Conservation (phyloP, 1,140 invertebrate species). For the Penaeus vannamei region DNA sequence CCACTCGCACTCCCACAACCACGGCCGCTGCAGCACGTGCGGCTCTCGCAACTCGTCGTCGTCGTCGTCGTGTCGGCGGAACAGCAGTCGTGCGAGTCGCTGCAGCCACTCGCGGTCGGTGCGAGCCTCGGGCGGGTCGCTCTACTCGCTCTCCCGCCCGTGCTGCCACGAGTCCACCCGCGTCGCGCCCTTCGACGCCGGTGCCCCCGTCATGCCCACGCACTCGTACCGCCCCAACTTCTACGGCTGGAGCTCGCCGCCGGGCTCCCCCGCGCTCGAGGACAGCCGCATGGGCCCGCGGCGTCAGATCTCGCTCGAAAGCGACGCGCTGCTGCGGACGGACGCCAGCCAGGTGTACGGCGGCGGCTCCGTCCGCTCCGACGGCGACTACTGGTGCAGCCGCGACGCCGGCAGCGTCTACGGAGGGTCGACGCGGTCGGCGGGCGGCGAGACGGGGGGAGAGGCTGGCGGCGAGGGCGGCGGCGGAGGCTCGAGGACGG, state of each 20-base stretch:
- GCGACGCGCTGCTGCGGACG: slow-evolving; percentile 42
- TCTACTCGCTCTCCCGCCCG: slow-evolving; percentile 51
- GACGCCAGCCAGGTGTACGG: slow-evolving; percentile 52
- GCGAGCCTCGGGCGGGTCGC: slow-evolving; percentile 46
- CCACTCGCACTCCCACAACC: slow-evolving; percentile 24
- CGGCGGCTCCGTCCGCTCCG: slow-evolving; percentile 53
- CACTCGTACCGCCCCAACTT: slow-evolving; percentile 55
- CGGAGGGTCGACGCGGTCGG: slow-evolving; percentile 53
- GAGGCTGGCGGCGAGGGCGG: slow-evolving; percentile 2
- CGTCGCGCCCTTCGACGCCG: slow-evolving; percentile 35
- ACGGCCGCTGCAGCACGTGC: slow-evolving; percentile 58
- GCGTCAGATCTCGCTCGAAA: slow-evolving; percentile 47
- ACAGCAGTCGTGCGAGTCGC: slow-evolving; percentile 47
- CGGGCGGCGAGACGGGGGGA: slow-evolving; percentile 53
- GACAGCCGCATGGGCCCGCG: slow-evolving; percentile 34
- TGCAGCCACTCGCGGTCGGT: slow-evolving; percentile 39
- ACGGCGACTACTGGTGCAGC: slow-evolving; percentile 61
- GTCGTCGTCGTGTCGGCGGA: slow-evolving; percentile 53
- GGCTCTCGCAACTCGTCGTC: slow-evolving; percentile 59
- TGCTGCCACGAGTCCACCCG: slow-evolving; percentile 56
- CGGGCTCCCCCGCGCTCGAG: slow-evolving; percentile 44
- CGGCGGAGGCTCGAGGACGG: slow-evolving; percentile 50
- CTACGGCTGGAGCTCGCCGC: slow-evolving; percentile 59
- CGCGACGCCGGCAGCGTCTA: slow-evolving; percentile 54
- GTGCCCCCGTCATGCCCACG: slow-evolving; percentile 37